A percentile compares a stretch with the other conserved stretches of the same genome.
These are phyloP conservation scores for Ptychadena robeensis DNA, from an alignment of 2,797 vertebrate species.

Conservation along the genomic window DNA sequence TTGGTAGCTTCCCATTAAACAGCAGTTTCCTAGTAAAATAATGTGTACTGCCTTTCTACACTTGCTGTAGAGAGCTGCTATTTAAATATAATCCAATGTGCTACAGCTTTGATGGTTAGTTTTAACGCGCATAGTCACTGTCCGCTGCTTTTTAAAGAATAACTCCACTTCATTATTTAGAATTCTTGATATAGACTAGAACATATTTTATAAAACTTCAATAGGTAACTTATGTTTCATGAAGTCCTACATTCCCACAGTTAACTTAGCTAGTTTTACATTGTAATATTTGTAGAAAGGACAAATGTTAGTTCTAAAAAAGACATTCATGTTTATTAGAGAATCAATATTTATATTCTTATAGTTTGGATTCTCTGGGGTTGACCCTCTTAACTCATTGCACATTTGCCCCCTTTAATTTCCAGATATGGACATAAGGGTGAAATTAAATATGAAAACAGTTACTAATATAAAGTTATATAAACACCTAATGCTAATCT, in stretches of 20 bases:
- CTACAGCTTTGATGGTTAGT: no score
- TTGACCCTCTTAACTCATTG: no score
- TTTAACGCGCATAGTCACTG: not conserved
- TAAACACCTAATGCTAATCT: not conserved
- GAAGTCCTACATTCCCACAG: not conserved
- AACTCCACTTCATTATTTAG: not conserved
- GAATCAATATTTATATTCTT: not conserved
- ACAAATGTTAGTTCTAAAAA: not conserved
- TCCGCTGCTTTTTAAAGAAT: not conserved
- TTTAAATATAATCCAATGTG: not conserved
- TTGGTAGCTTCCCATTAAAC: constrained; percentile 14
- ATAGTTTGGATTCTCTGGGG: no score
- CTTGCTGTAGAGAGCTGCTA: not conserved
- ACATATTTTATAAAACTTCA: not conserved
- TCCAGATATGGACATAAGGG: no score
- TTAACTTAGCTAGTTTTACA: not conserved
- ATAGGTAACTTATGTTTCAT: not conserved
- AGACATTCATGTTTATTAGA: not conserved
- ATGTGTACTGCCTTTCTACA: not conserved
- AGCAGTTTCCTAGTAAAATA: constrained; percentile 14
- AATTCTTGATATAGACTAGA: not conserved
- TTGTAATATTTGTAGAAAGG: not conserved
- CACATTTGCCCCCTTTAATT: no score
- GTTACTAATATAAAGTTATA: no score
- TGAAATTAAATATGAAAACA: no score